These are phyloP conservation scores for Habroteleia sp. DNA, from an alignment of 2,888 invertebrate genomes.

Conservation along the genomic window DNA sequence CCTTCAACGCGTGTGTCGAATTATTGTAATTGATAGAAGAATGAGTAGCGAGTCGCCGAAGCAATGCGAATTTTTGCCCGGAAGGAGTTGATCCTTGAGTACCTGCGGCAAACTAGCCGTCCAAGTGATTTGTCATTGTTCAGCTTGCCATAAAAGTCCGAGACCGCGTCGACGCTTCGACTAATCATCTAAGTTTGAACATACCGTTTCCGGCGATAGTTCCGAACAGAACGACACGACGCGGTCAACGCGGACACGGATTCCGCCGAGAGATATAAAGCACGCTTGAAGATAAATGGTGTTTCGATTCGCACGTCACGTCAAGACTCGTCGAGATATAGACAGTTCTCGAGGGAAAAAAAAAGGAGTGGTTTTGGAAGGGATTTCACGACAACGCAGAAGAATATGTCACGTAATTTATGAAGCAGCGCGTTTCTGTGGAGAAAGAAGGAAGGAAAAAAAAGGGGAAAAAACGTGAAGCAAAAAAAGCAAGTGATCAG, in stretches of 20 bases:
- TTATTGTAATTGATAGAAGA: constrained; percentile 41
- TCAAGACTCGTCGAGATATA: constrained; percentile 41
- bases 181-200: constrained; percentile 12
- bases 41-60: constrained; percentile 11
- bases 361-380: constrained; percentile 23
- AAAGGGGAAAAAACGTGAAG: constrained; percentile 20
- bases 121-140: constrained; percentile 4
- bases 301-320: constrained; percentile 60
- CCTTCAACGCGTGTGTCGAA: constrained; percentile 61
- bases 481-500: constrained; percentile 32
- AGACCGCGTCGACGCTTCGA: neutral
- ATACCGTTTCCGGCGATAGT: constrained; percentile 1
- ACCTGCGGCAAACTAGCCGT: neutral
- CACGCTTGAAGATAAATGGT: constrained; percentile 53
- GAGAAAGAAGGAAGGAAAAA: too few species aligned
- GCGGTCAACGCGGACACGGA: constrained; percentile 32
- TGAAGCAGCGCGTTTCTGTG: constrained; percentile 31
- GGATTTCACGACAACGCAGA: constrained; percentile 23
- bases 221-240: neutral
- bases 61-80: too few species aligned
- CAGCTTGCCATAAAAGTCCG: neutral
- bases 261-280: constrained; percentile 27
- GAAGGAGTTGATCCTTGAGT: too few species aligned
- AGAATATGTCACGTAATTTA: constrained; percentile 60
- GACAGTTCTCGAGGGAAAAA: constrained; percentile 24